Evolutionary conservation across 2,113 vertebrate genomes (phyloP), one percentile per base, ranked within the genome.

Genomic region (Amphiprion ocellaris): DNA sequence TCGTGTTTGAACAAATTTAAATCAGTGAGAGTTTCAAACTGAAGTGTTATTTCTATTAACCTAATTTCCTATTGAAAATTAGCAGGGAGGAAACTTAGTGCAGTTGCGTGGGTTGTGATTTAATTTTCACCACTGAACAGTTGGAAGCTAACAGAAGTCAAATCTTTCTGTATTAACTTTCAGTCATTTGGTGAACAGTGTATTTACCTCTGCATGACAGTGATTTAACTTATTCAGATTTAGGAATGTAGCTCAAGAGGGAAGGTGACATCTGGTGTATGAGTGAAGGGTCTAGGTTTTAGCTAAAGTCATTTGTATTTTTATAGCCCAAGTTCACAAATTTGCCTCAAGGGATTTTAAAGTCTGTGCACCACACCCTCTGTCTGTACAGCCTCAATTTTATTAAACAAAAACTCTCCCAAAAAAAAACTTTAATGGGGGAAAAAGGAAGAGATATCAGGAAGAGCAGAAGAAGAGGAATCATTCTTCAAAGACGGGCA

Each of bases 131-230:
- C 39, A 17, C 33, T 41, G 17, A 56, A 46, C 24, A 46, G 26
- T 16, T 71, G 53, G 23, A 68, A 28, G 12, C 24, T n/a, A 12
- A 1, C 1, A 16, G 16, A 65, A 16, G 14, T 23, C 15, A 69
- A 69, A 66, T 41, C 60, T 23, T 14, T 14, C n/a, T 30, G 28
- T n/a, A 17, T 26, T 50, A 30, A 61, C 15, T 73, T 59, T 52
- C 55, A 21, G 28, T 53, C 44, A 49, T 62, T 67, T 60, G 47
- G 8, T 9, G 9, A 60, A 68, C 5, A 7, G 17, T 19, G 16
- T 15, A 2, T 46, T 65, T n/a, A 74, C 10, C 83, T 69, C 78
- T 55, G 69, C 12, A 12, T 17, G 21, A 49, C 17, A 52, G 39
- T 10, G 0, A 56, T 52, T 77, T 24, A 24, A 53, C 28, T 1